Percentiles rank a stretch among this genome's conserved stretches.
phyloP scores from a whole-genome alignment of 2,113 vertebrate genomes.

The Scartelaos histophorus region DNA sequence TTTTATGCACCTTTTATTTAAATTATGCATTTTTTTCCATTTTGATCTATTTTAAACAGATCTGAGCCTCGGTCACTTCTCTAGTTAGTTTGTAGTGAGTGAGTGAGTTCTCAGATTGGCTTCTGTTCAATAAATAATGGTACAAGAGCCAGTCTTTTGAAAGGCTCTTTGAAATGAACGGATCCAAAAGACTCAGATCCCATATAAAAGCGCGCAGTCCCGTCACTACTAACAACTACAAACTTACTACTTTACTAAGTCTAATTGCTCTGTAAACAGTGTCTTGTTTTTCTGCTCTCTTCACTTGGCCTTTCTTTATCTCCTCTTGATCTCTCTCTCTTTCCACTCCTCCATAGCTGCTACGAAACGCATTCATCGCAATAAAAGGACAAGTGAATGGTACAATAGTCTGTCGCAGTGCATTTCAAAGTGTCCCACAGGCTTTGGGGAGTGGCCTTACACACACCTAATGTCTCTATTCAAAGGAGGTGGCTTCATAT shows the following conservation, averaged over 20 bases:
- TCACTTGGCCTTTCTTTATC: constrained; percentile 26
- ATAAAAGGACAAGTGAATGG: constrained; percentile 57
- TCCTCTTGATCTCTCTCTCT: neutral
- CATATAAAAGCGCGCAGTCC: too few species aligned
- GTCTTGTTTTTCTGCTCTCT: neutral
- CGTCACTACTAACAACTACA: neutral
- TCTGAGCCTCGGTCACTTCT: too few species aligned
- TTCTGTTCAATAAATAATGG: too few species aligned
- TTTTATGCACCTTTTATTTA: too few species aligned
- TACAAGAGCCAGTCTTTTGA: too few species aligned
- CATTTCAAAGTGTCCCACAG: constrained; percentile 20
- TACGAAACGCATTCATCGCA: constrained; percentile 58
- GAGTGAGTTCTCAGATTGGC: too few species aligned
- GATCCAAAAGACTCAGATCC: too few species aligned
- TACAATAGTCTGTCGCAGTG: constrained; percentile 34
- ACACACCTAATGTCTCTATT: constrained; percentile 55
- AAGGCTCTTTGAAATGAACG: too few species aligned
- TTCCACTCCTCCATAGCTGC: constrained; percentile 17
- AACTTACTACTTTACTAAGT: neutral
- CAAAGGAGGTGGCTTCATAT: constrained; percentile 34
- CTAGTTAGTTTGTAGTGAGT: too few species aligned
- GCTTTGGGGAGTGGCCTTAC: constrained; percentile 33
- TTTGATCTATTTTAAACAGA: too few species aligned
- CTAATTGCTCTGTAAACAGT: neutral
- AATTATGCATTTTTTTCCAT: too few species aligned